A percentile compares a stretch with the other conserved stretches of the same genome.
phyloP scores from a whole-genome alignment of 2,888 invertebrate species.

The Drosophila melanosoma region DNA sequence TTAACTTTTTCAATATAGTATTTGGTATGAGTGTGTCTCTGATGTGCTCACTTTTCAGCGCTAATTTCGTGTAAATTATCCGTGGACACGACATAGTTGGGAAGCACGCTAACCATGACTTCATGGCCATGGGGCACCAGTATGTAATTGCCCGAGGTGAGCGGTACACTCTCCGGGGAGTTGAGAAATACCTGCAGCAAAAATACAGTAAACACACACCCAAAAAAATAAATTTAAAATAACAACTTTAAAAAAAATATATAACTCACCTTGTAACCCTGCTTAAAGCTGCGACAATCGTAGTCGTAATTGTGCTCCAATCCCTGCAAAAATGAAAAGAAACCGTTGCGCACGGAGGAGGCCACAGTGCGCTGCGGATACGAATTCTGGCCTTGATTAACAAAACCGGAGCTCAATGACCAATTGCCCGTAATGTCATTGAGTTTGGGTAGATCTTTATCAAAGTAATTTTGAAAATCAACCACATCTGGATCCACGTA shows the following conservation, averaged over 20 bases:
- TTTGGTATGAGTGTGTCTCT: background rate
- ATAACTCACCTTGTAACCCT: conserved; percentile 88
- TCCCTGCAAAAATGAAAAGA: conserved; percentile 88
- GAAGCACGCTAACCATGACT: conserved; percentile 89
- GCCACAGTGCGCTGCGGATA: conserved; percentile 89
- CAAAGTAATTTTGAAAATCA: conserved; percentile 77
- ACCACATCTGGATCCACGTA: conserved; percentile 74
- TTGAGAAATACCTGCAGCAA: conserved; percentile 80
- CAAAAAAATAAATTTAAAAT: background rate
- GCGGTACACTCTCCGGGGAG: conserved; percentile 83
- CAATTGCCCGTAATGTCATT: conserved; percentile 85
- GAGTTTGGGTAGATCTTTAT: conserved; percentile 42
- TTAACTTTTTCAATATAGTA: background rate
- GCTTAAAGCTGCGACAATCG: conserved; percentile 89
- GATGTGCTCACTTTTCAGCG: conserved; percentile 84
- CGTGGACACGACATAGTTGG: conserved; percentile 90
- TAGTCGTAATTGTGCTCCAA: conserved; percentile 88
- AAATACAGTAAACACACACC: conserved; percentile 8
- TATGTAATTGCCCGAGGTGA: conserved; percentile 83
- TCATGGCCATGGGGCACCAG: conserved; percentile 85
- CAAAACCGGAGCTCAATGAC: conserved; percentile 88
- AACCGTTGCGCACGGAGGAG: conserved; percentile 88
- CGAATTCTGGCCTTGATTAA: conserved; percentile 86
- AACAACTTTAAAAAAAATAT: too few species aligned
- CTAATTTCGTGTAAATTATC: conserved; percentile 87